Evolutionary conservation across 2,797 vertebrate genomes (phyloP).

Genomic region (Loriculus beryllinus): DNA sequence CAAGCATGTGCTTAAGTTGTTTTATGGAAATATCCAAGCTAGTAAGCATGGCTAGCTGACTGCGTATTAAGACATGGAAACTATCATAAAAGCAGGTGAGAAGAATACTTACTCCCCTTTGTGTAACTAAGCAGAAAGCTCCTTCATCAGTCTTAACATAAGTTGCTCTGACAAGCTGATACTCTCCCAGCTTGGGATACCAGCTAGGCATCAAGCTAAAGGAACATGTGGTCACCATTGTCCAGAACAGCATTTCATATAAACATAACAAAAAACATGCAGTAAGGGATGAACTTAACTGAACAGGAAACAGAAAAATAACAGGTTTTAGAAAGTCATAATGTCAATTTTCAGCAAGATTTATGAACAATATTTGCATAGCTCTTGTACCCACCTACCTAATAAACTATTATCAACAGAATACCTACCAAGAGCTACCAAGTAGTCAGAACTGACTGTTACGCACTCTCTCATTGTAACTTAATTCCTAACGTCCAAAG

Average conservation of each 20-base stretch:
- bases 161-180: neutral
- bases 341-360: neutral
- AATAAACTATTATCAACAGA: neutral
- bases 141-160: neutral
- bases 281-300: neutral
- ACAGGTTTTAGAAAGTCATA: neutral
- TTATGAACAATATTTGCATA: neutral
- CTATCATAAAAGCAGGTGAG: neutral
- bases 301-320: neutral
- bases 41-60: neutral
- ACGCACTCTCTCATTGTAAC: neutral
- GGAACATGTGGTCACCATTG: neutral
- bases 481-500: neutral
- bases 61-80: neutral
- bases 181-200: neutral
- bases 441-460: neutral
- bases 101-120: neutral
- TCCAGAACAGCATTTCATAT: neutral
- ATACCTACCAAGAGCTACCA: neutral
- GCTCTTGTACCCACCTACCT: neutral
- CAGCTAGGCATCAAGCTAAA: neutral
- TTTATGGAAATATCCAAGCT: neutral
- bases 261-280: neutral
- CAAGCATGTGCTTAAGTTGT: neutral
- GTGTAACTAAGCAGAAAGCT: neutral